These are phyloP conservation scores for Bufo gargarizans DNA, from an alignment of 2,113 vertebrate species.

Conservation along the genomic window DNA sequence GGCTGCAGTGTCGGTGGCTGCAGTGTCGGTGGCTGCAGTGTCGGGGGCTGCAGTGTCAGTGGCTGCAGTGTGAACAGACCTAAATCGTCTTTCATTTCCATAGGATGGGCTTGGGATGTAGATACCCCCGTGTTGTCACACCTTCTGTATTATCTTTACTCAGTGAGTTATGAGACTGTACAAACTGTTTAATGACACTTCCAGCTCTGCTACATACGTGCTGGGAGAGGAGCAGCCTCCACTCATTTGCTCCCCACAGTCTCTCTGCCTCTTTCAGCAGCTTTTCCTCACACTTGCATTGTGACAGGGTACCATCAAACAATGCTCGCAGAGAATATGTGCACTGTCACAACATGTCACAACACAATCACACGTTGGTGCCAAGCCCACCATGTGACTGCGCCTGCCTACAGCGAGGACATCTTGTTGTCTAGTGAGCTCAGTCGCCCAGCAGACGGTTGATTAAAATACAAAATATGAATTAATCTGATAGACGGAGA, in stretches of 20 bases:
- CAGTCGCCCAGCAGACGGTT: slow-evolving; percentile 41
- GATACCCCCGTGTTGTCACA: not conserved
- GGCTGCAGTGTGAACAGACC: not conserved
- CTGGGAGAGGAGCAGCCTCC: not conserved
- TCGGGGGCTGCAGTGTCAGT: not conserved
- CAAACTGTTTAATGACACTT: too few relatives aligned
- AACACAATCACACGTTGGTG: slow-evolving; percentile 44
- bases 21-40: too few relatives aligned
- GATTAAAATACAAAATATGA: slow-evolving; percentile 50
- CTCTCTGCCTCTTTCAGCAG: not conserved
- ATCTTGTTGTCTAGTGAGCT: slow-evolving; percentile 39
- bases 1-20: too few relatives aligned
- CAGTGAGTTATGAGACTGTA: too few relatives aligned
- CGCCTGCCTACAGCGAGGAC: slow-evolving; percentile 38
- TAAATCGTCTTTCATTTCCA: not conserved
- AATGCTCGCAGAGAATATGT: slow-evolving; percentile 43
- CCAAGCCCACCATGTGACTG: slow-evolving; percentile 46
- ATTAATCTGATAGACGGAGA: slow-evolving; percentile 36
- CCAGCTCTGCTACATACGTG: not conserved
- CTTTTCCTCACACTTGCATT: slow-evolving; percentile 43
- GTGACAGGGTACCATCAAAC: slow-evolving; percentile 46
- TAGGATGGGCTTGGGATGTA: not conserved
- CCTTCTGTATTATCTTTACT: too few relatives aligned
- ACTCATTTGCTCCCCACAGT: not conserved
- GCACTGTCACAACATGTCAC: slow-evolving; percentile 56